Conservation (phyloP, 2,113 vertebrate species). For the Heterotis niloticus region DNA sequence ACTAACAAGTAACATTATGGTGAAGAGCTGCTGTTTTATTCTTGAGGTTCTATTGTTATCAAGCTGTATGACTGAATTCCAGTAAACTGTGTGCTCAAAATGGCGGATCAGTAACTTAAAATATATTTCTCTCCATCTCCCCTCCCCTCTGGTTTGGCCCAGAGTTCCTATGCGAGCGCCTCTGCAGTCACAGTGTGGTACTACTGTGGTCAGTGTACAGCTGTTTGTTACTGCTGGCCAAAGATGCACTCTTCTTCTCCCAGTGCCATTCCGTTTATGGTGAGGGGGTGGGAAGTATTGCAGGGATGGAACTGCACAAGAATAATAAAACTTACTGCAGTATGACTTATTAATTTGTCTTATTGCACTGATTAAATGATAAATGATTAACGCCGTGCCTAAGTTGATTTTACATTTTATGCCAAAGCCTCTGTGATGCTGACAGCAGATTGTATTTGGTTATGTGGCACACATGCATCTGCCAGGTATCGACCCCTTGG, state of each 20-base stretch:
- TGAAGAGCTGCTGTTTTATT: no score
- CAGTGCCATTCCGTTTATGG: constrained; percentile 94
- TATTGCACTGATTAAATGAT: no score
- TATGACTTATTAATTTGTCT: not conserved
- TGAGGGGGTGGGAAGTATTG: constrained; percentile 52
- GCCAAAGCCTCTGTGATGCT: not conserved
- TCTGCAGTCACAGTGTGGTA: constrained; percentile 69
- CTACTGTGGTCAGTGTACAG: constrained; percentile 82
- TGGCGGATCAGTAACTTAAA: no score
- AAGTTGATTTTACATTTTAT: no score
- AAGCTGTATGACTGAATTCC: no score
- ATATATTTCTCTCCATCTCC: no score
- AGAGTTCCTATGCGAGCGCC: constrained; percentile 79
- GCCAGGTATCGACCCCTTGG: constrained; percentile 82
- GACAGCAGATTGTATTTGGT: no score
- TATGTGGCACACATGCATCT: not conserved
- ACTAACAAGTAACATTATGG: no score
- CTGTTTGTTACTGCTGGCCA: constrained; percentile 78
- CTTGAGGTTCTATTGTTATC: no score
- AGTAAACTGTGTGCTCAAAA: no score
- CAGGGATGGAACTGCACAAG: not conserved
- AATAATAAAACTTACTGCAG: not conserved
- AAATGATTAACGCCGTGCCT: not conserved
- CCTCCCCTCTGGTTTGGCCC: constrained; percentile 38
- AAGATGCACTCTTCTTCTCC: constrained; percentile 85